These are phyloP conservation scores for Metellina segmentata DNA, from an alignment of 2,888 invertebrate genomes.

Conservation along the genomic window DNA sequence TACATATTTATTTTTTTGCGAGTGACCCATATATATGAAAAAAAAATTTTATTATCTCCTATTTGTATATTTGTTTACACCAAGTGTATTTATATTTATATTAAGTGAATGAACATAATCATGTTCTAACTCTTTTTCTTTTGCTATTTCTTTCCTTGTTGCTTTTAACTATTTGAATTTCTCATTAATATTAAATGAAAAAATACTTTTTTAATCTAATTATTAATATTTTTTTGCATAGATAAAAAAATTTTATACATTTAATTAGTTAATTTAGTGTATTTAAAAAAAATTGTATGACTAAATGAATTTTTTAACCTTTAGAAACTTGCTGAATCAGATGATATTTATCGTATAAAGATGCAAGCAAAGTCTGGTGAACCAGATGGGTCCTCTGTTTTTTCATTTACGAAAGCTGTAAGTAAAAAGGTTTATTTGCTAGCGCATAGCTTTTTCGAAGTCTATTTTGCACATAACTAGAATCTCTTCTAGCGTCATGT, in stretches of 20 bases:
- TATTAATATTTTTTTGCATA: too few species aligned
- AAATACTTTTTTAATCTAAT: background rate
- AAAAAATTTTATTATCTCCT: too few species aligned
- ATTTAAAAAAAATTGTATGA: background rate
- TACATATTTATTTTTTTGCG: too few species aligned
- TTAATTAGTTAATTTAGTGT: background rate
- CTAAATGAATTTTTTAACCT: background rate
- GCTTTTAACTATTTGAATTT: background rate
- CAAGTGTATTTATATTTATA: too few species aligned
- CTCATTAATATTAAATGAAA: background rate
- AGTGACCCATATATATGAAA: too few species aligned
- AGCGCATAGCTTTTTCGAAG: too few species aligned
- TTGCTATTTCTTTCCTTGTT: too few species aligned
- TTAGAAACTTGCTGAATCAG: constrained; percentile 67
- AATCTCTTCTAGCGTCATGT: too few species aligned
- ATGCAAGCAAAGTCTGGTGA: constrained; percentile 44
- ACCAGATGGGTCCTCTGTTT: constrained; percentile 20
- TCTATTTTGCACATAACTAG: too few species aligned
- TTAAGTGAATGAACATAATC: too few species aligned
- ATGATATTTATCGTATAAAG: constrained; percentile 74
- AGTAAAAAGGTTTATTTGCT: constrained; percentile 1
- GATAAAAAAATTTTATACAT: background rate
- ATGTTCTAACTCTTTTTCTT: too few species aligned
- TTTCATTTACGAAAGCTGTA: constrained; percentile 75
- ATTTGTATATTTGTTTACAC: too few species aligned